Percentiles rank a stretch among this genome's conserved stretches.
These are phyloP conservation scores for Omphaloscelis lunosa DNA, from an alignment of 2,888 invertebrate species.

Conservation along the genomic window DNA sequence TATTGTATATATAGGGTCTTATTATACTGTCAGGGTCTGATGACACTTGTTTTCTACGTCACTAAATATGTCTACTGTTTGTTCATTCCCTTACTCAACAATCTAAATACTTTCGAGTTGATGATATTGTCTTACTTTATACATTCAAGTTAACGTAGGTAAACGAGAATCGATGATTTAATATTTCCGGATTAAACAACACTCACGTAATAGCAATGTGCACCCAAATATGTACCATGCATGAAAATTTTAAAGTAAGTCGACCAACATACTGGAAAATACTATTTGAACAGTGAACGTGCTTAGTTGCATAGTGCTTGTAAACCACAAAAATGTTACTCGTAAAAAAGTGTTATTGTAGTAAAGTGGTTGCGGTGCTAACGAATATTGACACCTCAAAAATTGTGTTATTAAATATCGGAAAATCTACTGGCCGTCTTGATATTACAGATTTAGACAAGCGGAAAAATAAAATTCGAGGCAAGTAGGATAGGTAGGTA, in stretches of 20 bases:
- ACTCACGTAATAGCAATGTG: neutral
- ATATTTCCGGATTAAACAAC: neutral
- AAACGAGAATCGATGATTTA: slow-evolving; percentile 10
- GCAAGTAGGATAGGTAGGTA: too few relatives aligned
- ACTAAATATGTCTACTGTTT: neutral
- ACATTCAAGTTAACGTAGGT: neutral
- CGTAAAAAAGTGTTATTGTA: neutral
- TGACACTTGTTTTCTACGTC: neutral
- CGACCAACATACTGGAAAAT: neutral
- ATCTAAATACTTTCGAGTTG: slow-evolving; percentile 6
- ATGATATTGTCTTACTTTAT: slow-evolving; percentile 3
- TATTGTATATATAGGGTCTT: neutral
- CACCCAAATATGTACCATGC: slow-evolving; percentile 1
- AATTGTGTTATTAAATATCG: neutral
- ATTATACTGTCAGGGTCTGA: neutral
- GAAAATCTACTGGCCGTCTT: neutral
- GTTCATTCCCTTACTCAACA: neutral
- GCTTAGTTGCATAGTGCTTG: slow-evolving; percentile 10
- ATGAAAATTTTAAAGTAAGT: neutral
- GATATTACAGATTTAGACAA: neutral
- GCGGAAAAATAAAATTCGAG: neutral
- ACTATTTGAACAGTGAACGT: neutral
- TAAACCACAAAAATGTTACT: neutral
- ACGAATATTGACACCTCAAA: neutral
- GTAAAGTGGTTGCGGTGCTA: slow-evolving; percentile 1